Evolutionary conservation across 2,113 vertebrate species (phyloP).

Genomic region (Clarias macrocephalus): DNA sequence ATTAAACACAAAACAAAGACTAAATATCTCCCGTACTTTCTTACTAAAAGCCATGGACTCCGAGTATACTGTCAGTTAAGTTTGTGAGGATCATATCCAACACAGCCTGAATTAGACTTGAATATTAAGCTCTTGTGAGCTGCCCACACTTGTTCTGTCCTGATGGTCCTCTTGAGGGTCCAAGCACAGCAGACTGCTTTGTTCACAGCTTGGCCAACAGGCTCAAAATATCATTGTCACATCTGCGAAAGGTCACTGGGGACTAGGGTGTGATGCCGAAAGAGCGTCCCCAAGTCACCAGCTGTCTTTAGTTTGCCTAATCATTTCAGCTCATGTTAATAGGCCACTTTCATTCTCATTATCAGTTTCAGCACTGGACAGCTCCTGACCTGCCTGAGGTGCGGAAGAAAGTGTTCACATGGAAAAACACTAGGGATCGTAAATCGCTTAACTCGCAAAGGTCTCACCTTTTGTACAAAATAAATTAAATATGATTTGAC

Average conservation of each 20-base stretch:
- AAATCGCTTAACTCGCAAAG: not conserved
- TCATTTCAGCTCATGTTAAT: slow-evolving; percentile 36
- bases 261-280: slow-evolving; percentile 36
- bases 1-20: not conserved
- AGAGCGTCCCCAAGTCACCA: slow-evolving; percentile 47
- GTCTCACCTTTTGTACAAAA: not conserved
- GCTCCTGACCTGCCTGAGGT: slow-evolving; percentile 59
- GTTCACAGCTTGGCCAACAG: slow-evolving; percentile 48
- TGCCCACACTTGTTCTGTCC: slow-evolving; percentile 42
- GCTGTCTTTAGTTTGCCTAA: slow-evolving; percentile 31
- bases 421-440: slow-evolving; percentile 22
- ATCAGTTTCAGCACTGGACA: slow-evolving; percentile 62
- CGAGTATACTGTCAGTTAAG: not conserved
- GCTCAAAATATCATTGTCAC: slow-evolving; percentile 51
- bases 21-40: not conserved
- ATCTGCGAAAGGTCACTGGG: slow-evolving; percentile 43
- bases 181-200: slow-evolving; percentile 29
- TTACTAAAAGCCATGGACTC: not conserved
- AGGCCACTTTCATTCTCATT: slow-evolving; percentile 62
- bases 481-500: slow-evolving; percentile 6
- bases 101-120: slow-evolving; percentile 34
- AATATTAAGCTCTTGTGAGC: slow-evolving; percentile 7
- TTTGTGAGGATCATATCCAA: slow-evolving; percentile 31
- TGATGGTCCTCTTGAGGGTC: slow-evolving; percentile 29
- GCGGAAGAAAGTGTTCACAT: slow-evolving; percentile 8